Base-by-base conservation (phyloP, 1,140 invertebrate genomes). In the Diabrotica virgifera region DNA sequence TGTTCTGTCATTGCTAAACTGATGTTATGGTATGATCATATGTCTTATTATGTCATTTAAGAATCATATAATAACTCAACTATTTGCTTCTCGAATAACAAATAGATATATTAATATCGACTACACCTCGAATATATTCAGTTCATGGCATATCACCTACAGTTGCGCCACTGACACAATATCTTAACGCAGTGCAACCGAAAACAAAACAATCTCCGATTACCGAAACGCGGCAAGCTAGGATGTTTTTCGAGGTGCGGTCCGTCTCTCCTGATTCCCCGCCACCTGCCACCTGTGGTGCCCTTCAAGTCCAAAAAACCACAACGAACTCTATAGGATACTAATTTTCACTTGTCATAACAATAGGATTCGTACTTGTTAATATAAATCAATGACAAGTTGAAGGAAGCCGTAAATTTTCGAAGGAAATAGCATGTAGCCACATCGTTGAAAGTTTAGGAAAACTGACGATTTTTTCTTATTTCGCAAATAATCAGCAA, bases 291-390 rank as follows among this genome's bases (percentile, higher is more conserved):
- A 10, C 55, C 55, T 37, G 36, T 13, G 36, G 55, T 36, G 9
- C 24, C 12, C 50, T 60, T 10, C 35, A 46, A 60, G 50, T 2
- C 59, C 59, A 13, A 60, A 60, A 52, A 60, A 60, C 59, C 40
- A 50, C 50, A 60, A 52, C 59, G 46, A 12, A 24, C 59, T 52
- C 59, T 51, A 50, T 60, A 46, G 59, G 59, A 50, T 14, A 60
- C 59, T 60, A 60, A 60, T 60, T 60, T 60, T 60, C 59, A 60
- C 59, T 60, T 60, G 59, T 60, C 59, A 60, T 60, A 60, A 60
- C 59, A 60, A 60, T 14, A n/a, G 46, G 35, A 36, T 46, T 24
- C 40, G 59, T 60, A 60, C 59, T 46, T 51, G 40, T 50, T 51
- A 10, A 11, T 36, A 60, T 60, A 60, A 60, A 60, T 60, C 59